Evolutionary conservation across 2,113 vertebrate genomes (phyloP), one percentile per base, ranked within the genome.

Genomic region (Megaleporinus macrocephalus): DNA sequence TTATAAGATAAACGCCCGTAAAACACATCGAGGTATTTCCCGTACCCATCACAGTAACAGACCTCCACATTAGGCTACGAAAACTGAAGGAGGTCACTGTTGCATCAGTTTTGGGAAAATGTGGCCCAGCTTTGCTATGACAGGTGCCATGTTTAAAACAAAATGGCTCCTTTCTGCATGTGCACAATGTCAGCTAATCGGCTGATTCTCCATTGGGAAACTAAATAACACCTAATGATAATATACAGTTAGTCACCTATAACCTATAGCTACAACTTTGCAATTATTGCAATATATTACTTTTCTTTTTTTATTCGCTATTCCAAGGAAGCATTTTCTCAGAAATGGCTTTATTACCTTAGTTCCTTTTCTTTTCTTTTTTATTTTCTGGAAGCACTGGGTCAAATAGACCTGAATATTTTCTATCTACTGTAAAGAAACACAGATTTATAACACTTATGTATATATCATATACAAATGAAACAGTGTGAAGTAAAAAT

Each of bases 381-480:
- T 63, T 51, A 63, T 73, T 68, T 77, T 82, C 80, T 84, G 86
- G 86, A 87, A 87, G 86, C 83, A 87, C 86, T 83, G n/a, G 83
- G 77, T 80, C 83, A 68, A 26, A 47, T 16, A 59, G 76, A 82
- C 83, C 77, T 73, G 49, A 80, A 83, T 76, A 80, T 71, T 79
- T 53, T 63, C 22, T 33, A 75, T 77, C 81, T 77, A 86, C 65
- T 51, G 63, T 80, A 85, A 84, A 76, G 79, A 84, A 84, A 80
- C 83, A 85, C 83, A 77, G 80, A 75, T 63, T 76, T 20, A 44
- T 80, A 83, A 79, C 84, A 85, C 73, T 49, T 30, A 77, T 55
- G 80, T 83, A 87, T 87, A 87, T 87, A 87, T 87, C 69, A 85
- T 87, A 83, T 85, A 87, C 83, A 87, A 85, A 85, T 78, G 53